Percentiles rank a stretch among this genome's conserved stretches.
Evolutionary conservation across 2,113 vertebrate species (phyloP).

Genomic region (Callaeas wilsoni): DNA sequence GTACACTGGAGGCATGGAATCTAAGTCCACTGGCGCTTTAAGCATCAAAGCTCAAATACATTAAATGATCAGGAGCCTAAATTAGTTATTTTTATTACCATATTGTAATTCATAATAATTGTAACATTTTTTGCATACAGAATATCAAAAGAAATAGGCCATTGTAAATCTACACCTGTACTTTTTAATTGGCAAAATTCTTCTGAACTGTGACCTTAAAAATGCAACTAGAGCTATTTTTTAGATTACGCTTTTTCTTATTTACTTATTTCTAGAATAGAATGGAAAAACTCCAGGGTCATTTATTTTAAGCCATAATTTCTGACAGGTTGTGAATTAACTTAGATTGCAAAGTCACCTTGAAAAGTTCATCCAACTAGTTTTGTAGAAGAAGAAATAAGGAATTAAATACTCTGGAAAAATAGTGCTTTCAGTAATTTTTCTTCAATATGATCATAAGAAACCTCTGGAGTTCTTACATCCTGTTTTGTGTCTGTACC

Average conservation of each 20-base stretch:
- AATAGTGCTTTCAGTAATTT: background rate
- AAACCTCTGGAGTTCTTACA: background rate
- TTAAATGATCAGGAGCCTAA: background rate
- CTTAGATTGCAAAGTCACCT: conserved; percentile 24
- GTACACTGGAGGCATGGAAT: background rate
- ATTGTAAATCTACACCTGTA: background rate
- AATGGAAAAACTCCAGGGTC: background rate
- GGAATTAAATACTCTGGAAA: background rate
- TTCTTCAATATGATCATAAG: background rate
- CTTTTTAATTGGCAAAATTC: conserved; percentile 34
- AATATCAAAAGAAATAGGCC: conserved; percentile 51
- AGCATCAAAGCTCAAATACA: conserved; percentile 40
- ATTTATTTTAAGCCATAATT: conserved; percentile 38
- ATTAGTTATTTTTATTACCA: conserved; percentile 13
- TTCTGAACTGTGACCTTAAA: conserved; percentile 18
- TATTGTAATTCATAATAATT: conserved; percentile 17
- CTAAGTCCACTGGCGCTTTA: background rate
- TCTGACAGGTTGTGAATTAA: conserved; percentile 47
- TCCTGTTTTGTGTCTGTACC: background rate
- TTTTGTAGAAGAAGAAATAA: background rate
- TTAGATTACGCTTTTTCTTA: conserved; percentile 3
- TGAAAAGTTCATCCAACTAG: conserved; percentile 33
- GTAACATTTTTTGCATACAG: conserved; percentile 5
- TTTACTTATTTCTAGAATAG: conserved; percentile 19
- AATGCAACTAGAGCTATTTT: conserved; percentile 4